Base-by-base conservation (phyloP, 2,797 vertebrate species). In the Echiichthys vipera region DNA sequence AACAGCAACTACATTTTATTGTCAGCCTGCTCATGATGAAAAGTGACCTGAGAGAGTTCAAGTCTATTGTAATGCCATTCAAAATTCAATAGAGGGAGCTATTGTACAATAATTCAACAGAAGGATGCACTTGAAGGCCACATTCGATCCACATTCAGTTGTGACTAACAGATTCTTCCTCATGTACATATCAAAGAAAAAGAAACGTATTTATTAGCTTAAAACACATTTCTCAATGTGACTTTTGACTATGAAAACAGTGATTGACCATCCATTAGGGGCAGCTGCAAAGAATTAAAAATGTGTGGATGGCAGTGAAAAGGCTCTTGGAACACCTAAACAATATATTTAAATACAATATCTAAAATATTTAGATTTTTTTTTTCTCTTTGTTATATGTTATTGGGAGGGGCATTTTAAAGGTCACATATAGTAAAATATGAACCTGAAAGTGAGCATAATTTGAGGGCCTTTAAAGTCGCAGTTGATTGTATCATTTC, bases 31-130 rank as follows among this genome's bases (percentile, higher is more conserved):
- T 40, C 3, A 5, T 10, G 22, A 59, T 34, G 12, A 54, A 62
- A 54, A 22, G 20, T 45, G 22, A 42, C 34, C 7, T 14, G 0
- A 15, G 13, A 34, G 18, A 37, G 13, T 10, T 59, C 3, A 24
- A 18, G 0, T 17, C 3, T 39, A 4, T 42, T 87, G 88, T 86
- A 87, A 63, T 89, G 53, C 5, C 15, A 2, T 5, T 36, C 5
- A 63, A 18, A 2, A 17, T 29, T 83, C 93, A 91, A 55, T 20
- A 93, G 93, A 92, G 88, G 89, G 91, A 71, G 84, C 78, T 78
- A 17, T 83, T 87, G 85, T 71, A n/a, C n/a, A n/a, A n/a, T n/a
- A 54, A 55, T 77, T 76, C 69, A 69, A 40, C 36, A 67, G 25
- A 55, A 18, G 2, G 2, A 14, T 5, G 22, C 5, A 22, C 4